Conservation (phyloP, 2,113 vertebrate genomes). For the Calyptomena viridis region DNA sequence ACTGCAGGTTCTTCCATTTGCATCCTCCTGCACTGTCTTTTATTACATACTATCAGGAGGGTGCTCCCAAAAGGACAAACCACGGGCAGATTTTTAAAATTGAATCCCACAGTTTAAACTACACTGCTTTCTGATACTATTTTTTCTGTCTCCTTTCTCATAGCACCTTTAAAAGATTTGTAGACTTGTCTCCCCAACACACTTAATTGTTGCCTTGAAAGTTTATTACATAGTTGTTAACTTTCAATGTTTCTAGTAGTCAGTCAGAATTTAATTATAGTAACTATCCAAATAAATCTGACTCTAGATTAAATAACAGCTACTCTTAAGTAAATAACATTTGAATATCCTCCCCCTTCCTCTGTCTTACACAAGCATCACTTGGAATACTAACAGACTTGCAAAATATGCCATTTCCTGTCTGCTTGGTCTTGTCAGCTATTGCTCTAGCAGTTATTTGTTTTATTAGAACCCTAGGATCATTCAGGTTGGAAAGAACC, state of each 20-base stretch:
- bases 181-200: background rate
- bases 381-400: background rate
- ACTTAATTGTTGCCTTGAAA: constrained; percentile 10
- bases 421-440: background rate
- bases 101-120: background rate
- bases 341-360: background rate
- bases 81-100: background rate
- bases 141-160: background rate
- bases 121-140: background rate
- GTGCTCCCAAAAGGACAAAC: background rate
- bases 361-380: background rate
- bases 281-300: constrained; percentile 32
- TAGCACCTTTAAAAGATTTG: background rate
- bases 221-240: constrained; percentile 36
- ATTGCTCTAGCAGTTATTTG: background rate
- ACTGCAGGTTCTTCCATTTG: background rate
- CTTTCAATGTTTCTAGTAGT: constrained; percentile 8
- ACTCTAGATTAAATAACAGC: constrained; percentile 30
- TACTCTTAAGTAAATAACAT: constrained; percentile 1
- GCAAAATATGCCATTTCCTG: background rate
- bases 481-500: background rate
- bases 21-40: background rate
- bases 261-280: constrained; percentile 38
- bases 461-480: background rate
- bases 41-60: background rate